Conservation (phyloP, 2,797 vertebrate genomes). For the Propithecus deckenii region DNA sequence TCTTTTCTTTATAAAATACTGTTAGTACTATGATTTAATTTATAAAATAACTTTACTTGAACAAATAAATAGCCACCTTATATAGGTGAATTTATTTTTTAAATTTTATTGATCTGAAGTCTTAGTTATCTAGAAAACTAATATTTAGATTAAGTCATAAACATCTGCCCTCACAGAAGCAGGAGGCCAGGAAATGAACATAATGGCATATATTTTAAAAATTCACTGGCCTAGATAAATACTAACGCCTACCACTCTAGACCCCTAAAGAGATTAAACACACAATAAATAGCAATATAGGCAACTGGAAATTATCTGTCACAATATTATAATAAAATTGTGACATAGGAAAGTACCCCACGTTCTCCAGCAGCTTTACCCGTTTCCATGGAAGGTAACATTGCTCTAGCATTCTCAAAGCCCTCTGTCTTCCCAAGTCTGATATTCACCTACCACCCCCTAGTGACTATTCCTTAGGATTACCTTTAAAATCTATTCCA, state of each 20-base stretch:
- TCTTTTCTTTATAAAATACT: not conserved
- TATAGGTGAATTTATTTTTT: not conserved
- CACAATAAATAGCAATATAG: not conserved
- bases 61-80: not conserved
- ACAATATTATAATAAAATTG: not conserved
- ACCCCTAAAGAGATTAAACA: not conserved
- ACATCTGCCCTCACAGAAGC: not conserved
- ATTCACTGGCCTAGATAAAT: not conserved
- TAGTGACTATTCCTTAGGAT: not conserved
- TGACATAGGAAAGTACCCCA: not conserved
- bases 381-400: not conserved
- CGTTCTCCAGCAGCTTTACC: not conserved
- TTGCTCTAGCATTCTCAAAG: not conserved
- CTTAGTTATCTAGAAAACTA: not conserved
- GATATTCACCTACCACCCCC: not conserved
- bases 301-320: not conserved
- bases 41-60: not conserved
- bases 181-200: not conserved
- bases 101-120: not conserved
- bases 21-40: not conserved
- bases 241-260: not conserved
- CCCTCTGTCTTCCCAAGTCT: not conserved
- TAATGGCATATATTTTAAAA: not conserved
- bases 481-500: not conserved
- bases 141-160: not conserved